phyloP scores from a whole-genome alignment of 2,113 vertebrate species.

The Scalopus aquaticus region DNA sequence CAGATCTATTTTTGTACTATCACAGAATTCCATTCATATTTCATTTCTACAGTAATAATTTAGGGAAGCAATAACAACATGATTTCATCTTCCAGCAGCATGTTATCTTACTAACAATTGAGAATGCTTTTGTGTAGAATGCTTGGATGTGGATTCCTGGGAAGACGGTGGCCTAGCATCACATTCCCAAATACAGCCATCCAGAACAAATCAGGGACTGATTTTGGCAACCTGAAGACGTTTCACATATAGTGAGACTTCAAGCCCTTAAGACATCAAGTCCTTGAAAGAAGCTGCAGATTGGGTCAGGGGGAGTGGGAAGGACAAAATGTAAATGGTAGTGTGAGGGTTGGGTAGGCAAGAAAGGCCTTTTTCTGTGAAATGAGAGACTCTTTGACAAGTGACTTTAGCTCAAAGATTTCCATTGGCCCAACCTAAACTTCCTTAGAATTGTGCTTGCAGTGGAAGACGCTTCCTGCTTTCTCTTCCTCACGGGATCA shows the following conservation, averaged over 20 bases:
- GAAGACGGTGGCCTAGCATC: neutral
- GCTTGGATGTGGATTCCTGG: neutral
- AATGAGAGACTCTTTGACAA: neutral
- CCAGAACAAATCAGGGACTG: too few relatives aligned
- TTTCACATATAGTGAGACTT: neutral
- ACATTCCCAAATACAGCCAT: neutral
- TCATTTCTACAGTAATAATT: conserved; percentile 55
- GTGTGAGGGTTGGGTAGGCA: neutral
- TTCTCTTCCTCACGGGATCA: neutral
- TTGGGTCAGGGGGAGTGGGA: neutral
- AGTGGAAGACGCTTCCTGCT: neutral
- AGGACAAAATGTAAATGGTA: neutral
- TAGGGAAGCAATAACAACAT: conserved; percentile 11
- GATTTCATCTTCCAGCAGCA: neutral
- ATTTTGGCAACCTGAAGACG: neutral
- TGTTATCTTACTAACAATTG: neutral
- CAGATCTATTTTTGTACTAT: conserved; percentile 37
- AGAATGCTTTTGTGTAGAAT: neutral
- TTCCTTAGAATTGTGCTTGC: neutral
- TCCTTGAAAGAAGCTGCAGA: neutral
- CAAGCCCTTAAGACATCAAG: neutral
- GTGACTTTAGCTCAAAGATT: neutral
- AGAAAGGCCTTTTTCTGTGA: neutral
- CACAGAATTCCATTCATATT: neutral
- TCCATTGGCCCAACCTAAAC: neutral